A percentile compares a stretch with the other conserved stretches of the same genome.
Conservation (phyloP, 2,113 vertebrate genomes). For the Proterorhinus semilunaris region DNA sequence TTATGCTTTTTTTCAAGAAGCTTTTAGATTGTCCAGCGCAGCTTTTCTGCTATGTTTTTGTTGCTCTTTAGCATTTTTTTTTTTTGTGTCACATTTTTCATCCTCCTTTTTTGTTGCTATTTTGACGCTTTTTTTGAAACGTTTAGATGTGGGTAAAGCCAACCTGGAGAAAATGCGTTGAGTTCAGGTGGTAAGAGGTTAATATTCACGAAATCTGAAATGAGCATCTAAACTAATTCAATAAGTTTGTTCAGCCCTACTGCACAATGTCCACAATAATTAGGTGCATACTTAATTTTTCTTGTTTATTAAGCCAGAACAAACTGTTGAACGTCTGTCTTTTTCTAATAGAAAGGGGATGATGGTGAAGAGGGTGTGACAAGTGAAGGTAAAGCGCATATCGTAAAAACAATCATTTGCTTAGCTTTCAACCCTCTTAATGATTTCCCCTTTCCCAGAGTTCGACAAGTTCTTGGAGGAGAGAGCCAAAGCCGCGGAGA, state of each 20-base stretch:
- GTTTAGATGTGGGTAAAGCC: no score
- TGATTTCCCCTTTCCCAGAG: constrained; percentile 70
- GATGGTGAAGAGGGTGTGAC: constrained; percentile 95
- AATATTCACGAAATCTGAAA: no score
- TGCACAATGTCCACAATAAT: background rate
- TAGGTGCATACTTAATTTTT: background rate
- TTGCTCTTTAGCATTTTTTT: no score
- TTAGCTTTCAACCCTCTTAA: background rate
- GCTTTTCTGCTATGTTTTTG: no score
- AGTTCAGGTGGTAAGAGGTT: no score
- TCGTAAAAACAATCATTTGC: background rate
- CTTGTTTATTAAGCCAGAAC: constrained; percentile 12
- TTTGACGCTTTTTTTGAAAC: no score
- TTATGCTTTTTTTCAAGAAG: no score
- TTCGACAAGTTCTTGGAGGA: constrained; percentile 98
- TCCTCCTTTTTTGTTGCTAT: no score
- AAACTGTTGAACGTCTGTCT: background rate
- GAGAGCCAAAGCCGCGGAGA: constrained; percentile 94
- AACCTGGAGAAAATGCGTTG: no score
- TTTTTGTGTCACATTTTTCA: no score
- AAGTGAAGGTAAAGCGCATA: constrained; percentile 87
- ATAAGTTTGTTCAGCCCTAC: background rate
- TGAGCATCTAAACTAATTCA: no score
- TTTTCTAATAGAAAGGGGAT: constrained; percentile 83
- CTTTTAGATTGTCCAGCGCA: no score